Base-by-base conservation (phyloP, 2,888 invertebrate species). In the Agrotis ipsilon region DNA sequence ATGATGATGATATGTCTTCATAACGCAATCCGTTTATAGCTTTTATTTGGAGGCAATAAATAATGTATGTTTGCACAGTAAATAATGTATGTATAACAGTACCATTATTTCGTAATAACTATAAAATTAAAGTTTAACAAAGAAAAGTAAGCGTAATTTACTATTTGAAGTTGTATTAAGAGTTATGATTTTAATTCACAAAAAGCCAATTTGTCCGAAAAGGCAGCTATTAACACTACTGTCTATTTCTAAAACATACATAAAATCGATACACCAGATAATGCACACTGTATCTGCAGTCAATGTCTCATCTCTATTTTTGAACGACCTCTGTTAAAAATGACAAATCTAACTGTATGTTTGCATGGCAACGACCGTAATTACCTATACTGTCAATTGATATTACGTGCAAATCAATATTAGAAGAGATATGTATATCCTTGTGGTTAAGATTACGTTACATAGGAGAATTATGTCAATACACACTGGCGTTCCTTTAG, bases 391-490 rank as follows among this genome's bases (percentile, higher is more conserved):
- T 64, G 81, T 70, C 77, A 78, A 77, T 75, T 75, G 84, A 84
- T 84, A 86, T 76, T 46, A 55, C 63, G 57, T 65, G 70, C 68
- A 73, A 81, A 82, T 68, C 52, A 75, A 76, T 83, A 68, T 78
- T 48, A 11, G 46, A 58, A 13, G 43, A 68, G 82, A 78, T 68
- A 82, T 68, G 48, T 68, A 78, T 80, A 80, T 69, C 80, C 58
- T 72, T 86, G 85, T 78, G 85, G 85, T 85, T 32, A 68, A 78
- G 72, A 86, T 85, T 80, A 69, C 54, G 63, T 85, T 85, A 86
- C 85, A 75, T 76, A 62, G 18, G 21, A 48, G 64, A 70, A 78
- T 48, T 63, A 72, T 68, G 75, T 81, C 72, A 67, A 32, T 67
- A 57, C 70, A 72, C 69, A 48, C 45, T 54, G 39, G 13, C 32